phyloP scores from a whole-genome alignment of 2,113 vertebrate genomes.

The Rhodinocichla rosea region DNA sequence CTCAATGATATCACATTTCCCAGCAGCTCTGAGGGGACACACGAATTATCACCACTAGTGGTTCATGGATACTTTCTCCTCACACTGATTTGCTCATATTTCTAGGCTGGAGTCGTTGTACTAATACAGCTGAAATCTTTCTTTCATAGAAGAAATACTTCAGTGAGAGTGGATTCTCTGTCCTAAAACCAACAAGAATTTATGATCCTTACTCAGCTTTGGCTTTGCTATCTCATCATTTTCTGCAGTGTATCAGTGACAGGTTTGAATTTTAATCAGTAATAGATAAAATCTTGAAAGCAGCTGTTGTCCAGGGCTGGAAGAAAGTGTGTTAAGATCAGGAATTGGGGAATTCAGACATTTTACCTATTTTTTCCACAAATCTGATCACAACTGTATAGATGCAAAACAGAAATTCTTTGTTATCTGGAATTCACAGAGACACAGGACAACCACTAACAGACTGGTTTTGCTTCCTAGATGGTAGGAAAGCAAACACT shows the following conservation, averaged over 20 bases:
- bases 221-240: neutral
- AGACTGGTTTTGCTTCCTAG: neutral
- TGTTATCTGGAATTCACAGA: neutral
- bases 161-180: neutral
- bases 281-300: neutral
- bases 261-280: neutral
- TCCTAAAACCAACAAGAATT: neutral
- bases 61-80: neutral
- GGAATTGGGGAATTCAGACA: neutral
- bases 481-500: neutral
- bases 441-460: neutral
- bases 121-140: neutral
- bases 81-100: neutral
- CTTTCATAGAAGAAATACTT: neutral
- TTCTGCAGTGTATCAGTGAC: neutral
- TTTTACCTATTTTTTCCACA: neutral
- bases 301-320: neutral
- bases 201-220: neutral
- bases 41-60: neutral
- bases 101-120: neutral
- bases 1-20: neutral
- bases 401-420: neutral
- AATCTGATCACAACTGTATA: neutral
- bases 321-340: neutral
- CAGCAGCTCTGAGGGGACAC: neutral